Evolutionary conservation across 2,888 invertebrate species (phyloP).

Genomic region (Andrena haemorrhoa): DNA sequence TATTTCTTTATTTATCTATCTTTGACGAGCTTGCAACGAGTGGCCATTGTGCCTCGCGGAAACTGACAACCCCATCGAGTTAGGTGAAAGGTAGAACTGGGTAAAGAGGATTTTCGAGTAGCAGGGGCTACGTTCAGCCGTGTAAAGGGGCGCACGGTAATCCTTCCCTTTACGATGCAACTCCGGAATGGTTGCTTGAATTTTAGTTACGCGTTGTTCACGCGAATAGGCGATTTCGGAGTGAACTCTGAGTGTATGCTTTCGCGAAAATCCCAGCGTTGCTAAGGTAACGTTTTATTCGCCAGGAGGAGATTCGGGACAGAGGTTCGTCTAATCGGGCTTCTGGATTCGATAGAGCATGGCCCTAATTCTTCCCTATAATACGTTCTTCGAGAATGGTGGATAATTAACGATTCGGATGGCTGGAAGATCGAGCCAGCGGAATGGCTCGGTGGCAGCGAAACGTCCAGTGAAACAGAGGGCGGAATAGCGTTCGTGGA

Average conservation of each 20-base stretch:
- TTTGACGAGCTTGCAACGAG: not conserved
- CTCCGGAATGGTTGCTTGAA: slow-evolving; percentile 16
- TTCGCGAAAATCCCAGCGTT: not conserved
- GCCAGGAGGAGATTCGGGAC: not conserved
- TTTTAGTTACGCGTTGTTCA: slow-evolving; percentile 23
- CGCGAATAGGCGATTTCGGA: slow-evolving; percentile 14
- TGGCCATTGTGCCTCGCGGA: not conserved
- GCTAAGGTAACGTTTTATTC: not conserved
- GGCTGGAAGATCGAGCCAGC: not conserved
- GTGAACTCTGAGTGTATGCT: slow-evolving; percentile 27
- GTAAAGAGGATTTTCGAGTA: slow-evolving; percentile 8
- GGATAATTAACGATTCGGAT: slow-evolving; percentile 1
- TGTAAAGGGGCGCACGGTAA: slow-evolving; percentile 18
- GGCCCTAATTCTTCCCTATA: slow-evolving; percentile 1
- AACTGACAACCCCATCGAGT: not conserved
- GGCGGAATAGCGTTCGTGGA: not conserved
- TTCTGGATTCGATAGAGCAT: slow-evolving; percentile 7
- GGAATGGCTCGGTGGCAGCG: not conserved
- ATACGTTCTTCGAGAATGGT: not conserved
- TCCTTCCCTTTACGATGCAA: slow-evolving; percentile 27
- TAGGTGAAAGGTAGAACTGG: slow-evolving; percentile 13
- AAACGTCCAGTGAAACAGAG: not conserved
- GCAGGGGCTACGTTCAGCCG: not conserved
- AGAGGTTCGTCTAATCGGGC: slow-evolving; percentile 16
- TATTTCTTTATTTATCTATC: not conserved